Base-by-base conservation (phyloP, 2,888 invertebrate species). In the Suillia variegata region DNA sequence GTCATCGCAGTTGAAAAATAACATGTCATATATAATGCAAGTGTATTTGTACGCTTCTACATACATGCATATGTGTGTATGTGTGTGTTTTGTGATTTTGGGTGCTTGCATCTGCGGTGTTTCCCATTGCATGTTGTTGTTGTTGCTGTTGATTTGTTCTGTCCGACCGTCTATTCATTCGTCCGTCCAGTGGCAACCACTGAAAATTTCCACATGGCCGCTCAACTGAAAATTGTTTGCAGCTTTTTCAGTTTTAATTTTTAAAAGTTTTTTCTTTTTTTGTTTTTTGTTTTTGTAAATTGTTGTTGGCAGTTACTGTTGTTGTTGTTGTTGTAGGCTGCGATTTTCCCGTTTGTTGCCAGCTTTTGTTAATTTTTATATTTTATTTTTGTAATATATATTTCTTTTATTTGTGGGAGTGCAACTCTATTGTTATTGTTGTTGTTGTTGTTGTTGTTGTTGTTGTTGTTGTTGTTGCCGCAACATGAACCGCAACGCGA, bases 151-250 rank as follows among this genome's bases (percentile, higher is more conserved):
- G 42, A 21, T 62, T 55, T 55, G 61, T 15, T 53, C 62, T 34
- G 56, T 55, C 51, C 31, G 31, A 31, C 31, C 31, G 31, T 31
- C 31, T 12, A 12, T 31, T 38, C 61, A 63, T 65, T 60, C 56
- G 62, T 67, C 63, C 67, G 65, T 62, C 64, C 67, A 67, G 67
- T 67, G 72, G 72, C 70, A 71, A 72, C 74, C 74, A 75, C 74
- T 80, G 74, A 72, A 68, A 75, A 74, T 81, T 82, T 80, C 79
- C 80, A 78, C 81, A 75, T 82, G 81, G 80, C 62, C 77, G 80
- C 80, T 82, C 81, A 82, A 78, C 82, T 81, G 82, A 81, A 81
- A 79, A 78, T 77, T 70, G 65, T 68, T 71, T 76, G 70, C 67
- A 73, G 64, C 70, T 75, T 51, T n/a, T n/a, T n/a, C n/a, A n/a